phyloP scores from a whole-genome alignment of 2,888 invertebrate genomes.

The Pyrrhia umbra region DNA sequence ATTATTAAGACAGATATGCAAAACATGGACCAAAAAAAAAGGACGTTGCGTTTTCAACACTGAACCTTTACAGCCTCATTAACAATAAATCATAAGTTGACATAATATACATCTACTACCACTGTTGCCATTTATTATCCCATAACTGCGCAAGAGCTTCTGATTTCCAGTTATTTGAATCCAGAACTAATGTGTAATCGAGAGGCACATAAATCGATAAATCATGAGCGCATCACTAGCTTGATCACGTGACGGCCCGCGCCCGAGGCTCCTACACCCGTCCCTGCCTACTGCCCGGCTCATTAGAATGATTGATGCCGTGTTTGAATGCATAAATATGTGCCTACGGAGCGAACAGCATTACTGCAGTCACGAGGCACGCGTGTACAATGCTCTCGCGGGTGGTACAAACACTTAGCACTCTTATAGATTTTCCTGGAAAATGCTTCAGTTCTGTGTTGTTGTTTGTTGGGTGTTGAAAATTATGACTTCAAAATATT shows the following conservation, averaged over 20 bases:
- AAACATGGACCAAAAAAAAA: not conserved
- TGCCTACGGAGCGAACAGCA: constrained; percentile 72
- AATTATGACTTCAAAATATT: too few species aligned
- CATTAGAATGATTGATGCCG: constrained; percentile 89
- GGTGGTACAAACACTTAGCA: constrained; percentile 52
- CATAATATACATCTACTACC: not conserved
- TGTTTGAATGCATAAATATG: constrained; percentile 86
- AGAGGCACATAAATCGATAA: constrained; percentile 62
- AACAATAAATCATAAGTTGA: not conserved
- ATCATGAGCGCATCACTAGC: constrained; percentile 73
- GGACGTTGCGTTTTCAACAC: not conserved
- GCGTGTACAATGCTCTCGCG: constrained; percentile 69
- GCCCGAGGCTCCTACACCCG: constrained; percentile 67
- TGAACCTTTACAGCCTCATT: not conserved
- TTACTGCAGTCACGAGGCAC: constrained; percentile 78
- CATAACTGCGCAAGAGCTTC: not conserved
- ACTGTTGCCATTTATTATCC: not conserved
- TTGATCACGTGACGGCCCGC: constrained; percentile 72
- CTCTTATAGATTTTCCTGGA: constrained; percentile 33
- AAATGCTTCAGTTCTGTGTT: constrained; percentile 12
- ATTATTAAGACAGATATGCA: too few species aligned
- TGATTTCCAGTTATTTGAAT: not conserved
- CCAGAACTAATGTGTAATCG: constrained; percentile 6
- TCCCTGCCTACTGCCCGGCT: constrained; percentile 77
- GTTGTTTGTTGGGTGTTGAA: not conserved